These are phyloP conservation scores for mouse (Mus musculus) DNA, from an alignment of 2,113 vertebrate species.

Conservation along the genomic window GRCm39 chr19:27004001-27004500, in stretches of 20 bases:
- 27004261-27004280: background rate
- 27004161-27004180: background rate
- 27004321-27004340: background rate
- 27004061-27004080: no score
- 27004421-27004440: background rate
- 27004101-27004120: no score
- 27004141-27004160: no score
- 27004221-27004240: background rate
- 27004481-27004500: background rate
- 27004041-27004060: no score
- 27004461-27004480: background rate
- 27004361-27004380: background rate
- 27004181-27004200: background rate
- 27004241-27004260: background rate
- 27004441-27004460: no score
- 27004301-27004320: background rate
- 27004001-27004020: no score
- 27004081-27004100: no score
- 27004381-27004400: background rate
- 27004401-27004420: background rate
- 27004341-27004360: background rate
- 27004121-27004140: no score
- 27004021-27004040: no score
- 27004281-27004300: background rate
- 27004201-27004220: background rate